phyloP scores from a whole-genome alignment of 2,113 vertebrate genomes.

The Atherinomorus stipes region DNA sequence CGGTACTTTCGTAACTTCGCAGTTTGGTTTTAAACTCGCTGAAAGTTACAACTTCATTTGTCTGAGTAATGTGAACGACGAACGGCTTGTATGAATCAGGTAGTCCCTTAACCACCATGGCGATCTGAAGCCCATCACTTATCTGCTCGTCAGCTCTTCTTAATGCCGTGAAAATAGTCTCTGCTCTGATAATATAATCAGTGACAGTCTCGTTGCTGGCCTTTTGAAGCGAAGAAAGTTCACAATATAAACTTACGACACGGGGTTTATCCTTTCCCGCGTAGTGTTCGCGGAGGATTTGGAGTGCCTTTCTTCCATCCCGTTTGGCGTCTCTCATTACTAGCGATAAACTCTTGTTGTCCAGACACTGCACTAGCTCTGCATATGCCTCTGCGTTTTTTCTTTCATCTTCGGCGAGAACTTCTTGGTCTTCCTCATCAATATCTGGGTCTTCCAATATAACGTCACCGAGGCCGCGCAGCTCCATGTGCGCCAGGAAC shows the following conservation, averaged over 20 bases:
- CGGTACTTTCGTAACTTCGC: no score
- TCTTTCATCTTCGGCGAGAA: constrained; percentile 3
- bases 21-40: no score
- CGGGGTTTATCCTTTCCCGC: neutral
- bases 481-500: neutral
- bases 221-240: no score
- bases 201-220: no score
- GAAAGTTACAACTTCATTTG: neutral
- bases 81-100: neutral
- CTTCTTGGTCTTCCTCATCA: neutral
- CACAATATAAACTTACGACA: neutral
- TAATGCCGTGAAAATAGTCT: neutral
- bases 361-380: neutral
- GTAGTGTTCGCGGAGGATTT: neutral
- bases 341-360: neutral
- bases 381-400: constrained; percentile 1
- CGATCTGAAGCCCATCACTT: no score
- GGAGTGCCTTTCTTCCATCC: neutral
- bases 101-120: no score
- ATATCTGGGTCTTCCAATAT: neutral
- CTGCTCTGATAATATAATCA: no score
- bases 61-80: neutral
- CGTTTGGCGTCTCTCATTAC: neutral
- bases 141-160: neutral
- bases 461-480: no score